phyloP scores from a whole-genome alignment of 2,888 invertebrate genomes.

The Aethes cnicana region DNA sequence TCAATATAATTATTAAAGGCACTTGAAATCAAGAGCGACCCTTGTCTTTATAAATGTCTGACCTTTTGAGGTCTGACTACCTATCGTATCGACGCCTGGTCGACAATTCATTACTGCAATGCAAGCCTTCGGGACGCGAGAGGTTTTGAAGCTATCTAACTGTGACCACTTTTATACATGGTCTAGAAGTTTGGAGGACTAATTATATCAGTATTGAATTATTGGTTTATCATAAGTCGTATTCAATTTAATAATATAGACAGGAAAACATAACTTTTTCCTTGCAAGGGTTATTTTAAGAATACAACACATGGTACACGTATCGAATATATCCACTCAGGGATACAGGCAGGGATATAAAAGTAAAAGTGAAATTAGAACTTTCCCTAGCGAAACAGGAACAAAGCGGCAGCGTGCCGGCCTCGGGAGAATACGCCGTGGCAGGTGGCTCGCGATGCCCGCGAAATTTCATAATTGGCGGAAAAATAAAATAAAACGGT shows the following conservation, averaged over 20 bases:
- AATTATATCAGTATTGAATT: too few species aligned
- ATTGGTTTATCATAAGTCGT: too few species aligned
- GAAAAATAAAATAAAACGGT: constrained; percentile 62
- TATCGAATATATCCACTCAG: too few species aligned
- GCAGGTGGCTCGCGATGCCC: constrained; percentile 63
- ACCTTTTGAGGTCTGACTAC: constrained; percentile 38
- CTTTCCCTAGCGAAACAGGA: constrained; percentile 56
- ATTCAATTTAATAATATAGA: too few species aligned
- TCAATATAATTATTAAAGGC: constrained; percentile 25
- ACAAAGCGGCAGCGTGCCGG: constrained; percentile 45
- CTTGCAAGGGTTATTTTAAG: too few species aligned
- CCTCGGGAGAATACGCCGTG: constrained; percentile 52
- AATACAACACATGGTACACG: too few species aligned
- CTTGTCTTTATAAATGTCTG: constrained; percentile 54
- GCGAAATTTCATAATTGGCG: constrained; percentile 69
- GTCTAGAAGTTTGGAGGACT: too few species aligned
- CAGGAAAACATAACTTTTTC: too few species aligned
- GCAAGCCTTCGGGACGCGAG: too few species aligned
- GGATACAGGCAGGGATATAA: too few species aligned
- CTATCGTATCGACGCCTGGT: constrained; percentile 39
- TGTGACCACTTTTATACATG: too few species aligned
- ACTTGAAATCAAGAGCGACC: constrained; percentile 39
- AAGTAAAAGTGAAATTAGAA: constrained; percentile 59
- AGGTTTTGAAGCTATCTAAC: too few species aligned
- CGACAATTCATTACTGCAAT: constrained; percentile 18